A percentile compares a stretch with the other conserved stretches of the same genome.
Conservation (phyloP, 2,888 invertebrate genomes). For the Laspeyria flexula region DNA sequence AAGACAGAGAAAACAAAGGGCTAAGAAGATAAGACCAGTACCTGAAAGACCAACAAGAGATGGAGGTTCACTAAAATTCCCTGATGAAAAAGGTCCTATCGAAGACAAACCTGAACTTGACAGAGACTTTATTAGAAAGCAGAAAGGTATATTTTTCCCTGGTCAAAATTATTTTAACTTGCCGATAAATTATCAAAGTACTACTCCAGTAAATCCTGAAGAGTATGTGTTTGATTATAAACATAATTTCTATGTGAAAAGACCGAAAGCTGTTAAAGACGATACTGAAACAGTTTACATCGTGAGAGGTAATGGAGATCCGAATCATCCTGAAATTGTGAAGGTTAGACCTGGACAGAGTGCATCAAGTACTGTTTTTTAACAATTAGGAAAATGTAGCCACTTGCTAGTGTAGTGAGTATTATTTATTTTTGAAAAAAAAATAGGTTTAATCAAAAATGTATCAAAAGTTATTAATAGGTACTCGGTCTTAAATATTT, state of each 20-base stretch:
- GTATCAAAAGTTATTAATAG: too few species aligned
- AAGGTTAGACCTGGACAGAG: constrained; percentile 67
- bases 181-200: constrained; percentile 20
- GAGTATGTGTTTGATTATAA: constrained; percentile 53
- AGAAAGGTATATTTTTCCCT: constrained; percentile 47
- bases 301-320: constrained; percentile 79
- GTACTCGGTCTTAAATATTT: too few species aligned
- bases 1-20: constrained; percentile 18
- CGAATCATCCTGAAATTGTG: constrained; percentile 76
- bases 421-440: too few species aligned
- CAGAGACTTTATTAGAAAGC: constrained; percentile 37
- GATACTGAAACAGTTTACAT: constrained; percentile 69
- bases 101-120: constrained; percentile 8
- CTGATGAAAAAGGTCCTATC: constrained; percentile 38
- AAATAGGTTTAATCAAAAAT: too few species aligned
- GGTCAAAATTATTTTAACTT: constrained; percentile 12
- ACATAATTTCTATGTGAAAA: constrained; percentile 51
- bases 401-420: neutral
- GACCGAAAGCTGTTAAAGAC: constrained; percentile 34
- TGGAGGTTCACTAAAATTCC: constrained; percentile 52
- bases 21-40: constrained; percentile 3
- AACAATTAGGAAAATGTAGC: neutral
- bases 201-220: constrained; percentile 35
- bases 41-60: constrained; percentile 33
- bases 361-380: constrained; percentile 30